Conservation (phyloP, 1,140 invertebrate species). For the Heterodera schachtii region DNA sequence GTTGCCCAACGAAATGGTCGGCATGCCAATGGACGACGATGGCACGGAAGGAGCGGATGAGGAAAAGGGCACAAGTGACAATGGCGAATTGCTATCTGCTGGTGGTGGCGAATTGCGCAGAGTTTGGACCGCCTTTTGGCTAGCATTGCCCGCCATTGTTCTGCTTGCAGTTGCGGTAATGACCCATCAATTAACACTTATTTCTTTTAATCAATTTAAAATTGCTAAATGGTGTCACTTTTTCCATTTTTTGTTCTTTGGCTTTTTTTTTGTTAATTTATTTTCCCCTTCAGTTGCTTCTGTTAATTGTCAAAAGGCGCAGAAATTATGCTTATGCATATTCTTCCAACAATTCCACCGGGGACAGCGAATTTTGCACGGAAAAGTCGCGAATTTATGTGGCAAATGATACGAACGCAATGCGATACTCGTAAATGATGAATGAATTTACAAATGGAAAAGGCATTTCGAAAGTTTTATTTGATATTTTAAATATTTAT, state of each 20-base stretch:
- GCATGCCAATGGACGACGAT: constrained; percentile 10
- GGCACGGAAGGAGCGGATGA: background rate
- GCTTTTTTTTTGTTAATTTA: background rate
- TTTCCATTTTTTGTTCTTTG: too few species aligned
- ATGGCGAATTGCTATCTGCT: background rate
- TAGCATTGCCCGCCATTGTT: constrained; percentile 14
- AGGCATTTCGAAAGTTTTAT: background rate
- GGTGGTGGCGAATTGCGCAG: background rate
- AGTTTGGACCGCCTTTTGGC: constrained; percentile 36
- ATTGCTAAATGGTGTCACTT: too few species aligned
- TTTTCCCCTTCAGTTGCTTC: constrained; percentile 5
- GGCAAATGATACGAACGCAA: constrained; percentile 3
- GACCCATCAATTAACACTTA: background rate
- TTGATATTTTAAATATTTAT: constrained; percentile 5
- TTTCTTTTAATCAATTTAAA: too few species aligned
- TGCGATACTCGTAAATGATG: background rate
- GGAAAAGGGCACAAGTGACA: background rate
- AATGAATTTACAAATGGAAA: background rate
- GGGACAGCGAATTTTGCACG: background rate
- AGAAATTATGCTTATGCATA: constrained; percentile 20
- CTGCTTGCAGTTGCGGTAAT: constrained; percentile 22
- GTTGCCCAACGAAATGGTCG: background rate
- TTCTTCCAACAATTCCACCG: constrained; percentile 6
- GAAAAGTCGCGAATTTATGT: constrained; percentile 10
- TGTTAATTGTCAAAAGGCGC: constrained; percentile 18